These are phyloP conservation scores for Nemotelus nigrinus DNA, from an alignment of 2,888 invertebrate species.

Conservation along the genomic window DNA sequence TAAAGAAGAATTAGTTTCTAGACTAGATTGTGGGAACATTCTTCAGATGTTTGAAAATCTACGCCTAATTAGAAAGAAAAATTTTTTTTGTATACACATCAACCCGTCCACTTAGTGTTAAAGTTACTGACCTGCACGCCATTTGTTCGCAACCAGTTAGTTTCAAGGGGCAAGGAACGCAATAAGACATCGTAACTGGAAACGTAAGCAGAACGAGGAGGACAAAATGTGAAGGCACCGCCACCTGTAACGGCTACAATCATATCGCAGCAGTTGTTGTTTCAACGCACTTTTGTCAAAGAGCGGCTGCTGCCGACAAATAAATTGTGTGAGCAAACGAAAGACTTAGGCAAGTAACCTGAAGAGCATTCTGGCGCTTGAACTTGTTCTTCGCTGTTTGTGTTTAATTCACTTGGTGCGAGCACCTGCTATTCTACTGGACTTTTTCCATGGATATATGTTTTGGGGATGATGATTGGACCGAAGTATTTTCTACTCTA, in stretches of 20 bases:
- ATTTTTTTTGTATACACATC: too few relatives aligned
- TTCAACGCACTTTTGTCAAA: not conserved
- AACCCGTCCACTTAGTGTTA: too few relatives aligned
- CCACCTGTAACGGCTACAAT: slow-evolving; percentile 19
- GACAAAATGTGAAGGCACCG: not conserved
- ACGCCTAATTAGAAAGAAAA: too few relatives aligned
- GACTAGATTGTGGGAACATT: too few relatives aligned
- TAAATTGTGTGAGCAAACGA: slow-evolving; percentile 12
- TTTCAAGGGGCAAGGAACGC: too few relatives aligned
- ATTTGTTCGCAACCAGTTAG: too few relatives aligned
- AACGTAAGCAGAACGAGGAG: slow-evolving; percentile 4
- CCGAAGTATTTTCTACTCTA: not conserved
- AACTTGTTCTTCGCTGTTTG: not conserved
- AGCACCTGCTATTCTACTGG: slow-evolving; percentile 28
- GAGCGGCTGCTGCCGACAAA: too few relatives aligned
- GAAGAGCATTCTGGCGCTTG: not conserved
- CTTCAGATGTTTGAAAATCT: too few relatives aligned
- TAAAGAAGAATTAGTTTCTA: too few relatives aligned
- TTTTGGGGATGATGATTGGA: not conserved
- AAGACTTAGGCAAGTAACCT: slow-evolving; percentile 46
- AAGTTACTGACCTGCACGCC: too few relatives aligned
- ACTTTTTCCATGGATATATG: not conserved
- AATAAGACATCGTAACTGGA: not conserved
- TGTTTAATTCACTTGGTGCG: not conserved
- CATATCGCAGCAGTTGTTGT: slow-evolving; percentile 24